phyloP scores from a whole-genome alignment of 64 coral and sea anemone species.

The Pocillopora verrucosa region DNA sequence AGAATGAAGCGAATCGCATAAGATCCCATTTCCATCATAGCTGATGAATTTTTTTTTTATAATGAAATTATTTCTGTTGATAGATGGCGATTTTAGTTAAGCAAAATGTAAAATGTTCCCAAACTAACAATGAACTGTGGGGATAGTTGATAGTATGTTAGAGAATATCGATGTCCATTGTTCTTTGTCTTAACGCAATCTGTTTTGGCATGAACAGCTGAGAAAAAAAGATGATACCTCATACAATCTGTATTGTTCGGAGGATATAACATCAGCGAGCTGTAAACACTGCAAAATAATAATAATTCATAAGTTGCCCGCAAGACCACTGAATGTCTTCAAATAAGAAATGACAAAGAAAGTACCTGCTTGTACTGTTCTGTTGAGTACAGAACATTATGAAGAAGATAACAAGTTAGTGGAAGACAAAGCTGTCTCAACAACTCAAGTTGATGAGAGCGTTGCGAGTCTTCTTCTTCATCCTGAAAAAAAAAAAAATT shows the following conservation, averaged over 20 bases:
- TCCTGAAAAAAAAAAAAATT: slow-evolving; percentile 23
- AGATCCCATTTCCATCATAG: no score
- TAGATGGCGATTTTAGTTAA: no score
- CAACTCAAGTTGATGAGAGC: slow-evolving; percentile 53
- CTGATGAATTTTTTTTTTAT: no score
- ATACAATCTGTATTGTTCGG: slow-evolving; percentile 81
- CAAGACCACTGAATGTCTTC: not conserved
- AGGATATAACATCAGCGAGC: slow-evolving; percentile 72
- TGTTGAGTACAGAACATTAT: slow-evolving; percentile 62
- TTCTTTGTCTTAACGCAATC: no score
- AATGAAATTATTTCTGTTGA: no score
- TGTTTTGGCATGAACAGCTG: no score
- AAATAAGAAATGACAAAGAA: not conserved
- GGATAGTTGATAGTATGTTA: no score
- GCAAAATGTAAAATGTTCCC: no score
- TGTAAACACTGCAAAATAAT: slow-evolving; percentile 74
- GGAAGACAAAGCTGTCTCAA: slow-evolving; percentile 72
- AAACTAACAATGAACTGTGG: no score
- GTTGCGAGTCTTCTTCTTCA: slow-evolving; percentile 36
- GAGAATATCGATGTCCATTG: no score
- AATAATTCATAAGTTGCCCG: not conserved
- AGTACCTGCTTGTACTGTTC: slow-evolving; percentile 66
- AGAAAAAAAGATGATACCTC: slow-evolving; percentile 26
- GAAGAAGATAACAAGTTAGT: slow-evolving; percentile 55
- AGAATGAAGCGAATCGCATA: no score